Percentiles rank a stretch among this genome's conserved stretches.
Evolutionary conservation across 2,113 vertebrate genomes (phyloP).

Genomic region (Crotalus horridus): DNA sequence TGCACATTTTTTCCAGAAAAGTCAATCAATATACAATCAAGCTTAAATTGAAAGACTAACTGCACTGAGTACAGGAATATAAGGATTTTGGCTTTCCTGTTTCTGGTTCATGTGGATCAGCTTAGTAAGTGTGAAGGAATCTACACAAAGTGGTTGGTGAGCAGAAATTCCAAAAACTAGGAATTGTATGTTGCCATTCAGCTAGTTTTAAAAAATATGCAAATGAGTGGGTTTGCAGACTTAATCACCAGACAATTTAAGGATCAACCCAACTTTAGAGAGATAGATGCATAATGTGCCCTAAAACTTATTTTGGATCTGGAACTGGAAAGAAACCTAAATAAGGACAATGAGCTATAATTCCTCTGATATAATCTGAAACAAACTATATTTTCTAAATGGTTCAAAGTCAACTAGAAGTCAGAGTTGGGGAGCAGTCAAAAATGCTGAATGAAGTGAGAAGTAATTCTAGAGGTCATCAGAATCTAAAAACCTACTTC

Average conservation of each 20-base stretch:
- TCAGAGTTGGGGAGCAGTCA: not conserved
- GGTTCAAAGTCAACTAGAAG: not conserved
- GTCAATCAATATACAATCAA: not conserved
- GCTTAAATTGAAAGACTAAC: not conserved
- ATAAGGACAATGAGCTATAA: not conserved
- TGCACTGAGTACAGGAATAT: not conserved
- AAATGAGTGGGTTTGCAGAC: not conserved
- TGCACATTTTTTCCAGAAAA: not conserved
- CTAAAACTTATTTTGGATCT: not conserved
- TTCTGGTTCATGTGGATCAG: not conserved
- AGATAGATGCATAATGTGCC: not conserved
- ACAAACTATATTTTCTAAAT: not conserved
- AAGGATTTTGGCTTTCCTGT: not conserved
- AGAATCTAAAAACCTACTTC: not conserved
- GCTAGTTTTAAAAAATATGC: not conserved
- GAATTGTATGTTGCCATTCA: not conserved
- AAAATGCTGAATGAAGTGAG: not conserved
- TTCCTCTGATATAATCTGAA: not conserved
- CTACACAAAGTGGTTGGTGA: not conserved
- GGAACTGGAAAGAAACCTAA: not conserved
- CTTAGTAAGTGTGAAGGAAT: not conserved
- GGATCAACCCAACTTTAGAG: not conserved
- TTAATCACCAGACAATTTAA: not conserved
- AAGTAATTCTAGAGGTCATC: not conserved
- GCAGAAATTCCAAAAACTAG: not conserved